Base-by-base conservation (phyloP, 2,888 invertebrate genomes). In the Athalia cordata region DNA sequence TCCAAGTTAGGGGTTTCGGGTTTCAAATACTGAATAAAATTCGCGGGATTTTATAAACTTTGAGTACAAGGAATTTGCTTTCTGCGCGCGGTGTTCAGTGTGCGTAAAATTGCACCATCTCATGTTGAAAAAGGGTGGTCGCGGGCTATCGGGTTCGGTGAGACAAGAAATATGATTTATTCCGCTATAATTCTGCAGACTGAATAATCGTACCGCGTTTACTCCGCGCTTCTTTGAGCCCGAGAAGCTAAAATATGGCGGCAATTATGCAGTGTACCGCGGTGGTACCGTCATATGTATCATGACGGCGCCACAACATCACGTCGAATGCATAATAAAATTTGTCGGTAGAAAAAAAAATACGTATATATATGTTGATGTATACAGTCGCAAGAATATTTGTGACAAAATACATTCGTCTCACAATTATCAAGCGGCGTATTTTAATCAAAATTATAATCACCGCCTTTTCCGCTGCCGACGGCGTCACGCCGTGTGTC, bases 141-240 rank as follows among this genome's bases (percentile, higher is more conserved):
- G 13, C 45, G 47, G 7, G 29, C 29, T 29, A 29, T 29, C 29
- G 72, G 29, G 13, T 7, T 59, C 72, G 72, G 13, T 59, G 59
- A 59, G 59, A 47, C 72, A 72, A 45, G 72, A 72, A 72, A 72
- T 72, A 59, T 72, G 59, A 59, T 47, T 72, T 47, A 59, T 59
- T 72, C 15, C 8, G 43, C 47, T 59, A 59, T 59, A 47, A 72
- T 59, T 45, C 45, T 55, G 9, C 6, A 13, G 7, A n/a, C 70
- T 9, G n/a, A 55, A 55, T n/a, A 57, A 70, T 45, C 70, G n/a
- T 5, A 4, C 7, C 70, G 57, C 43, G 8, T 43, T 13, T 65
- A n/a, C 47, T 29, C 68, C 15, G 52, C 72, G 72, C 57, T 59
- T 57, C 72, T n/a, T 59, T 52, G 13, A 59, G 59, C 8, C 66